Base-by-base conservation (phyloP, 2,888 invertebrate species). In the Zygothrica quintamaculata region DNA sequence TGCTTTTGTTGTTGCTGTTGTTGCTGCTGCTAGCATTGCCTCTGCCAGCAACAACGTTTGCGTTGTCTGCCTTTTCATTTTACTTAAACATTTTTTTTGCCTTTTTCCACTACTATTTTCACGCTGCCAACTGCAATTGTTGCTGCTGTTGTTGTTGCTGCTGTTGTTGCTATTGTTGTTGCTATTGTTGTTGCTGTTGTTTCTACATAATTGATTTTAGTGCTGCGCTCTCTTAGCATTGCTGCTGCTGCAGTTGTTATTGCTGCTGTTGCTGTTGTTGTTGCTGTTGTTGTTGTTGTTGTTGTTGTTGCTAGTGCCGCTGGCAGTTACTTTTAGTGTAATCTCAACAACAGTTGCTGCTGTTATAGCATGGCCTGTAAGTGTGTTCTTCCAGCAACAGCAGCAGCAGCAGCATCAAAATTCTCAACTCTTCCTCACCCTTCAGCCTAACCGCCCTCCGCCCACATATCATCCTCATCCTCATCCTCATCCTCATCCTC, bases 171-270 rank as follows among this genome's bases (percentile, higher is more conserved):
- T 60, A 44, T 59, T 53, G 42, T 50, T 58, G 52, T 48, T 51
- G 57, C 29, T 50, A 52, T 40, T 65, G 59, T 33, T 69, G 59
- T 43, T 77, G 79, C 59, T 50, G 72, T 80, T 84, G 65, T 73
- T 61, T 67, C 84, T 86, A 87, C 88, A 88, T 89, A 89, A 88
- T 88, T 89, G 88, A 87, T 87, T 89, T 88, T 77, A 87, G 84
- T 77, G 74, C 77, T 84, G 74, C 55, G 80, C 87, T 87, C 87
- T 80, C 78, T 73, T 65, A 67, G 60, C 62, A 64, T 64, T 73
- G 78, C 55, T 55, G 52, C 43, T 53, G 37, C 26, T 50, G 58
- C 58, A 59, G 53, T 50, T 48, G 33, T 37, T 59, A 60, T 51
- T 56, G 52, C 60, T 60, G 53, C 61, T 56, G 55, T 42, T 57